Evolutionary conservation across 1,140 invertebrate species (phyloP), one percentile per base, ranked within the genome.

Genomic region (Bombus soroeensis): DNA sequence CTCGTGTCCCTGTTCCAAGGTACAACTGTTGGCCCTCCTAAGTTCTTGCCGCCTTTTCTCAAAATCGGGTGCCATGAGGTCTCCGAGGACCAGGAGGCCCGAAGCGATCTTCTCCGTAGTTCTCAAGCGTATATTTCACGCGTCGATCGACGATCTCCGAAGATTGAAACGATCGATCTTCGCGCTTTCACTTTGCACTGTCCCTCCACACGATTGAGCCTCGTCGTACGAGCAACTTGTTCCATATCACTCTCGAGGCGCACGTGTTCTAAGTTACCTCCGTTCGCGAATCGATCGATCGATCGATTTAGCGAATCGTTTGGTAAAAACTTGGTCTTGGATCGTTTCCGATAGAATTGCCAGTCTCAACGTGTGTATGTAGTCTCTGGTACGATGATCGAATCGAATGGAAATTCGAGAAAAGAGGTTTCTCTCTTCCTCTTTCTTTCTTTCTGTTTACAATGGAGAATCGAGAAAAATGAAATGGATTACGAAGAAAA

Each of bases 31-130:
- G 39, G 79, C 71, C 74, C 90, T 91, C 82, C 90, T 89, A 22
- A 87, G 74, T 89, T 91, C 89, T 70, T 91, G 87, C 39, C 89
- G 90, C 12, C 92, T 93, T 73, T 93, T 94, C 62, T 94, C 93
- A 53, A 94, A 89, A 74, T 94, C 92, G 73, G 94, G 94, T 92
- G 94, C 94, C 94, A 94, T 94, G 87, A 93, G 93, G 77, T 57
- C 57, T 68, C 73, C 43, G 71, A 39, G 59, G 59, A 85, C 83
- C 83, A 8, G 28, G 2, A 68, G 66, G 70, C 70, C 79, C 70
- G 8, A 13, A 74, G 22, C 22, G n/a, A 34, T 72, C 34, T 18
- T 37, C 72, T 73, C 59, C n/a, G 37, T 39, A 22, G 4, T n/a
- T 22, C 28, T 64, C 32, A 25, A 57, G 13, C 22, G 37, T 22